These are phyloP conservation scores for Bostrychus sinensis DNA, from an alignment of 2,113 vertebrate genomes.

Conservation along the genomic window DNA sequence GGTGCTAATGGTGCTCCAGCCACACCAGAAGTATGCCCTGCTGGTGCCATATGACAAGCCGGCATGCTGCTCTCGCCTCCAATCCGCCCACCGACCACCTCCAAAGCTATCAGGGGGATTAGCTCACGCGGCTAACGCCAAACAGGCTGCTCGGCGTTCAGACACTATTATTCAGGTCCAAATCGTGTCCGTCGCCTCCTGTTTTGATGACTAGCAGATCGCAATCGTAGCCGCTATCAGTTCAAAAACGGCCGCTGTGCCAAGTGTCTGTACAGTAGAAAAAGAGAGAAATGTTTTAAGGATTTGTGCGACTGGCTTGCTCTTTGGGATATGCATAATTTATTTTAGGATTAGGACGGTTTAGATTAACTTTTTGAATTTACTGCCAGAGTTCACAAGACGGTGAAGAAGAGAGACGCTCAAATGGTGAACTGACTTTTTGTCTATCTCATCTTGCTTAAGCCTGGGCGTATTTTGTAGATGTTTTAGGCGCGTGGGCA, in stretches of 20 bases:
- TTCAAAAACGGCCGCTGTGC: conserved; percentile 44
- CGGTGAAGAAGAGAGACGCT: conserved; percentile 25
- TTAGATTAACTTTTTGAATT: conserved; percentile 68
- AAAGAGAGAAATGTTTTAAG: conserved; percentile 55
- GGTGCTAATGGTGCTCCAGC: conserved; percentile 70
- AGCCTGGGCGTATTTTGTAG: conserved; percentile 34
- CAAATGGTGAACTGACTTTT: conserved; percentile 13
- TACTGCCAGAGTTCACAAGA: conserved; percentile 46
- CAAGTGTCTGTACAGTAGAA: conserved; percentile 32
- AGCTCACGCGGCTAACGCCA: conserved; percentile 72
- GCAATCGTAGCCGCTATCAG: conserved; percentile 37
- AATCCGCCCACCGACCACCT: conserved; percentile 76
- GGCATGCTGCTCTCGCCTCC: conserved; percentile 78
- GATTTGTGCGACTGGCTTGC: conserved; percentile 59
- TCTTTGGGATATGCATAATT: conserved; percentile 74
- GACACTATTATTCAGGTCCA: conserved; percentile 63
- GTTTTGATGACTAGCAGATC: conserved; percentile 62
- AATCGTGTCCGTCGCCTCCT: conserved; percentile 63
- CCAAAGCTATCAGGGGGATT: conserved; percentile 77
- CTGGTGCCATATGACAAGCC: conserved; percentile 78
- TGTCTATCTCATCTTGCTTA: conserved; percentile 18
- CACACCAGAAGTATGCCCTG: conserved; percentile 74
- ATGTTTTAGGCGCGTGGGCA: conserved; percentile 39
- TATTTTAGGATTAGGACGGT: conserved; percentile 71
- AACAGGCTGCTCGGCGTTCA: conserved; percentile 73